Percentiles rank a stretch among this genome's conserved stretches.
Evolutionary conservation across 30 jellyfish, hydroid and myxozoan genomes (phyloP).

Genomic region (Aurelia aurita complex sp. Pacific): DNA sequence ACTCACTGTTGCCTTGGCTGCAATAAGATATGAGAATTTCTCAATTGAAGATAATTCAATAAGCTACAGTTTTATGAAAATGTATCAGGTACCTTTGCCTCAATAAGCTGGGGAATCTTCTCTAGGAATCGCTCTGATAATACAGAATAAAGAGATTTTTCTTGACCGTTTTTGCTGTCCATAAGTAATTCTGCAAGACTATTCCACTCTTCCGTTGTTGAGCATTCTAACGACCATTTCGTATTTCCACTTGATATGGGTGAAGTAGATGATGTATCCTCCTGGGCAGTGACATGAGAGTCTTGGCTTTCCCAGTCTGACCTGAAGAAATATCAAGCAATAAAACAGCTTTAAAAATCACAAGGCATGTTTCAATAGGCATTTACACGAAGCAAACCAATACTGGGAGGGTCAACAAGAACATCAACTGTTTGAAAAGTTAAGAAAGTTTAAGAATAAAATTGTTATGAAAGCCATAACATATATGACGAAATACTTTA

Average conservation of each 20-base stretch:
- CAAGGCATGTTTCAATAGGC: not conserved
- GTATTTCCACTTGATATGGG: not conserved
- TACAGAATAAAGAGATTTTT: slow-evolving; percentile 24
- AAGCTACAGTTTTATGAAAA: not conserved
- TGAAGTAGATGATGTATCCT: not conserved
- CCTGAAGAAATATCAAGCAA: not conserved
- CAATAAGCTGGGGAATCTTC: slow-evolving; percentile 42
- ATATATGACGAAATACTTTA: too few species aligned
- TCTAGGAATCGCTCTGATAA: slow-evolving; percentile 42
- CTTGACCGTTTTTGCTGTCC: slow-evolving; percentile 57
- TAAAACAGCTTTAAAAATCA: not conserved
- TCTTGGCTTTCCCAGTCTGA: slow-evolving; percentile 51
- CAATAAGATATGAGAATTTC: too few species aligned
- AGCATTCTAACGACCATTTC: slow-evolving; percentile 79
- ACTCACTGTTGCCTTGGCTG: too few species aligned
- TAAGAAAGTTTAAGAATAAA: too few species aligned
- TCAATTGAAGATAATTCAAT: not conserved
- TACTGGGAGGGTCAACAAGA: not conserved
- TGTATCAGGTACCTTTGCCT: slow-evolving; percentile 60
- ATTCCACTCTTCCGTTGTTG: slow-evolving; percentile 81
- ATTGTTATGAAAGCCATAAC: too few species aligned
- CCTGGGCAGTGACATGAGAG: slow-evolving; percentile 6
- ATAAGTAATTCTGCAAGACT: slow-evolving; percentile 50
- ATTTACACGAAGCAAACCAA: not conserved
- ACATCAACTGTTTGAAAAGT: too few species aligned